phyloP scores from a whole-genome alignment of 2,113 vertebrate species.

The Marmota flaviventris region DNA sequence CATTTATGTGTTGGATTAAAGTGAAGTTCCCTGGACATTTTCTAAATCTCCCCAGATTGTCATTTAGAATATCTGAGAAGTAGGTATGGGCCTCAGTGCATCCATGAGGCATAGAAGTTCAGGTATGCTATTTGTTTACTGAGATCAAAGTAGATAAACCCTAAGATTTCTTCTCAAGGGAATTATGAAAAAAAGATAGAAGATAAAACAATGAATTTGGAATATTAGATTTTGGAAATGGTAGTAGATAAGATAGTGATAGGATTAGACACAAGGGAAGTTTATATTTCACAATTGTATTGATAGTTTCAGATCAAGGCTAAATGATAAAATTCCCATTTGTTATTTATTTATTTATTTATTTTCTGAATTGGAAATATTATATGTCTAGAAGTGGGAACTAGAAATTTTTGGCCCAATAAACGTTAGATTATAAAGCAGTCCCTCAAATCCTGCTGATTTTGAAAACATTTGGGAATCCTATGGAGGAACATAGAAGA shows the following conservation, averaged over 20 bases:
- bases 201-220: neutral
- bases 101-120: neutral
- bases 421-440: neutral
- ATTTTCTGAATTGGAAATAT: neutral
- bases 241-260: neutral
- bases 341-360: neutral
- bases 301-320: neutral
- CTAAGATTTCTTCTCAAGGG: neutral
- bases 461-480: neutral
- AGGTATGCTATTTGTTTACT: neutral
- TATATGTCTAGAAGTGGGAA: neutral
- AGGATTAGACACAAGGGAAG: neutral
- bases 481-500: neutral
- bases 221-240: neutral
- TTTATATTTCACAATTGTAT: neutral
- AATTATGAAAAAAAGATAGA: neutral
- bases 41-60: neutral
- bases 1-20: no score
- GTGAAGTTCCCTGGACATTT: no score
- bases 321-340: neutral
- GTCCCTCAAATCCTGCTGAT: neutral
- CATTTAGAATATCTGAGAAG: neutral
- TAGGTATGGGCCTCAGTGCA: neutral
- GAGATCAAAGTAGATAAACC: neutral
- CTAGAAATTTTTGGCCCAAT: neutral